These are phyloP conservation scores for Apotomis betuletana DNA, from an alignment of 2,888 invertebrate genomes.

Conservation along the genomic window DNA sequence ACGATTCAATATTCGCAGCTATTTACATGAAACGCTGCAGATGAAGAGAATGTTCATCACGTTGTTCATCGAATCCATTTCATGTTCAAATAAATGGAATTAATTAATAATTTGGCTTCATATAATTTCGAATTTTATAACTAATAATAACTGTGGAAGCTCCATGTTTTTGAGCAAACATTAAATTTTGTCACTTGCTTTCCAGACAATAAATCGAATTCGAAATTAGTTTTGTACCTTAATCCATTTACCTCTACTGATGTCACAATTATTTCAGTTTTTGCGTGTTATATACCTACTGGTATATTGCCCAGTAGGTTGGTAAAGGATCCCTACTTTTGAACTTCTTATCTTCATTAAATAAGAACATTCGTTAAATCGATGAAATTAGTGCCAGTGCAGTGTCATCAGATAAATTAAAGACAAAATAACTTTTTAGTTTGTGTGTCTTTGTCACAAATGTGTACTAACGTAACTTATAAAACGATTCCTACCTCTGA, in stretches of 20 bases:
- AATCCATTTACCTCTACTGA: not conserved
- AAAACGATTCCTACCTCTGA: constrained; percentile 28
- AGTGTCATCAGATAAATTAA: not conserved
- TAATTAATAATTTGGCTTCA: constrained; percentile 48
- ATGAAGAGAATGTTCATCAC: constrained; percentile 37
- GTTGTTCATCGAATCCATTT: constrained; percentile 34
- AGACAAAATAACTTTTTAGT: not conserved
- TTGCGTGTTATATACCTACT: too few species aligned
- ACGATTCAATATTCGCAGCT: not conserved
- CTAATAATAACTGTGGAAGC: constrained; percentile 59
- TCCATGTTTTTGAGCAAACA: constrained; percentile 71
- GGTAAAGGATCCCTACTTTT: not conserved
- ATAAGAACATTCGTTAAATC: constrained; percentile 3
- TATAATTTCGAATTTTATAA: constrained; percentile 38
- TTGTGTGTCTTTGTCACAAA: not conserved
- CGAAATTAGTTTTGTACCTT: not conserved
- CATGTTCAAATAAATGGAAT: constrained; percentile 37
- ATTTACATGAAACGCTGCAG: constrained; percentile 24
- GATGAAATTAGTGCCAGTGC: constrained; percentile 1
- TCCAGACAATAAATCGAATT: constrained; percentile 9
- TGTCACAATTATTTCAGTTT: not conserved
- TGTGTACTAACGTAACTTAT: constrained; percentile 1
- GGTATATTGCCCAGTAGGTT: not conserved
- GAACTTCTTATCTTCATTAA: not conserved
- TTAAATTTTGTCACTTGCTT: constrained; percentile 46